Base-by-base conservation (phyloP, 1,140 invertebrate genomes). In the Teleogryllus occipitalis region DNA sequence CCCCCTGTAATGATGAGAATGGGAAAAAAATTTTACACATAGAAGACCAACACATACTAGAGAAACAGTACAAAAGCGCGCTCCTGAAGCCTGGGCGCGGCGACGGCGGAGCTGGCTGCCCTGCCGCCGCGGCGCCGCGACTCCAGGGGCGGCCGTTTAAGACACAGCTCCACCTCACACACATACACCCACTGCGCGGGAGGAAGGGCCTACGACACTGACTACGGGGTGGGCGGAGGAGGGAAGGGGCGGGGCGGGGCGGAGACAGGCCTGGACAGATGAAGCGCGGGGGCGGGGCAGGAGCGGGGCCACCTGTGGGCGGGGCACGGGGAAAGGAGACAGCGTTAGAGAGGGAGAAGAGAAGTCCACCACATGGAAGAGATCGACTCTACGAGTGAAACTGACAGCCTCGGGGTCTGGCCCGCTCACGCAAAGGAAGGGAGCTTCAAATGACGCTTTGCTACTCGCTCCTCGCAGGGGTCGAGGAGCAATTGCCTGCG, bases 1-100 rank as follows among this genome's bases (percentile, higher is more conserved):
- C 92, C 90, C 90, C 92, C 92, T 93, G 92, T 87, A 93, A 84
- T 86, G 83, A 65, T 85, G 81, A 85, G 82, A 82, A 82, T 83
- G 81, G 81, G 79, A 82, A 82, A 65, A 65, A 65, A 81, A 81
- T 80, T 81, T 79, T 76, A 81, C 77, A 82, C 75, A 82, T 76
- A 82, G 76, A 47, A 77, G 75, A 54, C 49, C 48, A 77, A 80
- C 75, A 79, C 80, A 80, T 74, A 79, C 80, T 39, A 75, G 76
- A 81, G 21, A 82, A 80, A 82, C 47, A 80, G 82, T 80, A 81
- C 75, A 80, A 82, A 79, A 82, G 75, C 78, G 75, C 76, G 78
- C 39, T 47, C 74, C 46, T 47, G 49, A 39, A 47, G 7, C 18
- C 15, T 10, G 76, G 49, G 1, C 27, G 27, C 27, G 27, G 27